Percentiles rank a stretch among this genome's conserved stretches.
Evolutionary conservation across 2,797 vertebrate genomes (phyloP).

Genomic region (Anguilla anguilla): DNA sequence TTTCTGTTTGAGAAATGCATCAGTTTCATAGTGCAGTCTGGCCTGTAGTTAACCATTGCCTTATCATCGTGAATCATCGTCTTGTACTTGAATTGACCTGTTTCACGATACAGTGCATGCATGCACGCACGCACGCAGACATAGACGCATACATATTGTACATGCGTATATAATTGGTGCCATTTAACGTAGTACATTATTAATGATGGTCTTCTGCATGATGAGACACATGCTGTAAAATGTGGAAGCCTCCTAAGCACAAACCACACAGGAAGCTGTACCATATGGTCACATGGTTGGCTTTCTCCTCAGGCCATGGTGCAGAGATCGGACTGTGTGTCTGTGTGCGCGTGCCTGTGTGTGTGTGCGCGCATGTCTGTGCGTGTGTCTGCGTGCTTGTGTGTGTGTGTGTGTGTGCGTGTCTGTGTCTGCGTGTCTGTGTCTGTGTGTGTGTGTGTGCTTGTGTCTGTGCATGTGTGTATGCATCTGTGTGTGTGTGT

Average conservation of each 20-base stretch:
- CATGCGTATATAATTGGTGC: not conserved
- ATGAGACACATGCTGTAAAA: not conserved
- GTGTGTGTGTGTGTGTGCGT: not conserved
- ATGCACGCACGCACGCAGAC: not conserved
- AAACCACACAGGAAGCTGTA: not conserved
- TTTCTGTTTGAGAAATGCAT: not conserved
- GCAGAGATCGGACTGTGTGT: not conserved
- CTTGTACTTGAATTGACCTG: too few species aligned
- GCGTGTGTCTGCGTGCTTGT: not conserved
- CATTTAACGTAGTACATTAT: not conserved
- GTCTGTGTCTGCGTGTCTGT: too few species aligned
- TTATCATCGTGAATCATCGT: too few species aligned
- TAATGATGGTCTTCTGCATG: not conserved
- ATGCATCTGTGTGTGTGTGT: too few species aligned
- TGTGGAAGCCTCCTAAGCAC: not conserved
- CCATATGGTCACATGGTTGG: not conserved
- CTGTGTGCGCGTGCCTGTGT: not conserved
- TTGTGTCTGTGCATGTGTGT: too few species aligned
- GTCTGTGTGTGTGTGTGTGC: not conserved
- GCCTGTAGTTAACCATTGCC: not conserved
- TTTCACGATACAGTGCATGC: not conserved
- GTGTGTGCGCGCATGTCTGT: not conserved
- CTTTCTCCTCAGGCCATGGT: not conserved
- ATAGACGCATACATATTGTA: not conserved
- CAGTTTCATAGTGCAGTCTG: not conserved